Conservation (phyloP, 2,797 vertebrate species). For the Cacajao melanocephalus region DNA sequence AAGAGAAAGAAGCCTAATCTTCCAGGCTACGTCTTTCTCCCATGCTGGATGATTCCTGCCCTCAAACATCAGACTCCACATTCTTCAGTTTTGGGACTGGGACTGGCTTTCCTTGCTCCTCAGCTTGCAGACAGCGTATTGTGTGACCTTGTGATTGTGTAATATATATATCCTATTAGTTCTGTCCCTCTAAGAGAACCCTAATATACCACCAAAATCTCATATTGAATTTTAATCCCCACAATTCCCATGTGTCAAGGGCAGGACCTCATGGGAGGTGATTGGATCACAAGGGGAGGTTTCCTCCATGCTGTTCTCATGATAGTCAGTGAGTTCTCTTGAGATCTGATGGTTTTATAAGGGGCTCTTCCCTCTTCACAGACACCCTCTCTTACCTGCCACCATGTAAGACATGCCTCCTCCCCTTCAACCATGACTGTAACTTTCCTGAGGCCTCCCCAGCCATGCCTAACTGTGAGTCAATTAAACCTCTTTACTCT, state of each 20-base stretch:
- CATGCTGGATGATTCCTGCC: background rate
- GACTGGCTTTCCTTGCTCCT: background rate
- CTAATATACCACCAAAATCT: background rate
- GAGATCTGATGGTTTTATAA: too few species aligned
- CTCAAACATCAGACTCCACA: background rate
- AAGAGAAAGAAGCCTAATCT: background rate
- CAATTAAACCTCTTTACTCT: too few species aligned
- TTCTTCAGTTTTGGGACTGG: background rate
- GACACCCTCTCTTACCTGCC: too few species aligned
- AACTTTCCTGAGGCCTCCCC: too few species aligned
- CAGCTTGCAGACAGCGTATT: background rate
- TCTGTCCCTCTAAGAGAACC: background rate
- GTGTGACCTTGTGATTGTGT: accelerated
- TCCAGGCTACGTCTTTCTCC: background rate
- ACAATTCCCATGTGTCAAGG: background rate
- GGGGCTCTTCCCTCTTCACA: too few species aligned
- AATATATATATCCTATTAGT: background rate
- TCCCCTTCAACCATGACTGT: too few species aligned
- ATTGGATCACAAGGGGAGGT: too few species aligned
- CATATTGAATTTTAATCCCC: background rate
- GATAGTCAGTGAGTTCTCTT: too few species aligned
- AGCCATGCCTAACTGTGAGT: too few species aligned
- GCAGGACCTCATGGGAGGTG: background rate
- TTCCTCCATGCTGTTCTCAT: too few species aligned
- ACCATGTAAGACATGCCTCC: too few species aligned